Base-by-base conservation (phyloP, 2,797 vertebrate species). In the Falco cherrug region DNA sequence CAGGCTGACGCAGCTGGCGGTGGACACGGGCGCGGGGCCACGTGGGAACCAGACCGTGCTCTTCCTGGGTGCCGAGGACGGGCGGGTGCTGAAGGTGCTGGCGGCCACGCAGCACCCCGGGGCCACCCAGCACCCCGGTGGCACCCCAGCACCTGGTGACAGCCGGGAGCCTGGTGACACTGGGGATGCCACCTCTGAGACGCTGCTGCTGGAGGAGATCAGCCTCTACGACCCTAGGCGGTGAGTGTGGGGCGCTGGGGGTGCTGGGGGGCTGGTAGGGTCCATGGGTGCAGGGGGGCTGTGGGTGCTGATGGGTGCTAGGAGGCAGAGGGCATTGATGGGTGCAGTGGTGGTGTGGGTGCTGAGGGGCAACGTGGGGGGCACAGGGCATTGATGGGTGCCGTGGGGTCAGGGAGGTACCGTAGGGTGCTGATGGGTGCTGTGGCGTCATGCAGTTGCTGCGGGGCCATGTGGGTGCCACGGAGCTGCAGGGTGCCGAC, bases 1-100 rank as follows among this genome's bases (percentile, higher is more conserved):
- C 92, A 99, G 99, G 93, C 87, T 99, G 98, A 99, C 98, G 61
- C 99, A 99, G 97, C 98, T 99, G n/a, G 98, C 98, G 0, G 99
- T 98, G 96, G 99, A 99, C 84, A 98, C 98, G 18, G 97, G 97
- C 1, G 99, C 99, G 0, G 99, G 99, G 16, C 99, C 98, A 0
- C 91, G 97, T 25, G 97, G 98, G 77, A 99, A 99, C 96, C 97
- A 97, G 87, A 99, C 99, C 0, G 98, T 99, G 90, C 97, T 99
- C 10, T 99, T 99, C 92, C 98, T 99, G 91, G 99, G 99, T 39
- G 98, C 99, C 0, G 98, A 99, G 51, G 99, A 99, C 0, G 99
- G 95, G 99, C 22, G 68, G n/a, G 37, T 96, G 77, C 92, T 96
- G 68, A 96, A 96, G 94, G 95, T 96, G 26, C 84, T 96, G 92